A percentile compares a stretch with the other conserved stretches of the same genome.
These are phyloP conservation scores for Aythya baeri DNA, from an alignment of 2,113 vertebrate genomes.

Conservation along the genomic window DNA sequence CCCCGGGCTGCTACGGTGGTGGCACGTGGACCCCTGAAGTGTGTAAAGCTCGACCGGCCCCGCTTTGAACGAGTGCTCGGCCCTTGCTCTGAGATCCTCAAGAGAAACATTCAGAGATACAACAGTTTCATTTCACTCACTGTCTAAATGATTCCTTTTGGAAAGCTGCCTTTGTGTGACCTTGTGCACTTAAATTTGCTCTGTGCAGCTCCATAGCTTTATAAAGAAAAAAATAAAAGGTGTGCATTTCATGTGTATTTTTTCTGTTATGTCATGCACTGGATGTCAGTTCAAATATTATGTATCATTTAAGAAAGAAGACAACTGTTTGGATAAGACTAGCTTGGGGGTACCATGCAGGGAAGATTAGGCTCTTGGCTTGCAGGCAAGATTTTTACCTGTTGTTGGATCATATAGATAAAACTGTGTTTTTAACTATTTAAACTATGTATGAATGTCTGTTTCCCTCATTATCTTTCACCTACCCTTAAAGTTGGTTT, in stretches of 20 bases:
- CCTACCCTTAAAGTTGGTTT: not conserved
- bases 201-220: slow-evolving; percentile 81
- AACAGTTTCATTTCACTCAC: slow-evolving; percentile 99
- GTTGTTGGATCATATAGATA: not conserved
- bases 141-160: slow-evolving; percentile 79
- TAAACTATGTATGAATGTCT: not conserved
- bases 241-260: slow-evolving; percentile 68
- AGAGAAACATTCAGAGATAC: slow-evolving; percentile 98
- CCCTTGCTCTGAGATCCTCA: slow-evolving; percentile 96
- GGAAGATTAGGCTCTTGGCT: not conserved
- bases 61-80: slow-evolving; percentile 96
- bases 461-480: not conserved
- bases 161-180: slow-evolving; percentile 71
- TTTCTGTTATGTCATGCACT: slow-evolving; percentile 68
- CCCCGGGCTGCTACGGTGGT: slow-evolving; percentile 95
- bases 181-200: slow-evolving; percentile 81
- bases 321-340: not conserved
- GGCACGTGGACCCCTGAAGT: slow-evolving; percentile 92
- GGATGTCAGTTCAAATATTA: slow-evolving; percentile 33
- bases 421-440: slow-evolving; percentile 15
- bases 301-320: not conserved
- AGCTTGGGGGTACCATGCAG: not conserved
- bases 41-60: slow-evolving; percentile 94
- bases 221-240: slow-evolving; percentile 45
- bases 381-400: slow-evolving; percentile 2